Conservation (phyloP, 2,888 invertebrate genomes). For the Torymus texanus region DNA sequence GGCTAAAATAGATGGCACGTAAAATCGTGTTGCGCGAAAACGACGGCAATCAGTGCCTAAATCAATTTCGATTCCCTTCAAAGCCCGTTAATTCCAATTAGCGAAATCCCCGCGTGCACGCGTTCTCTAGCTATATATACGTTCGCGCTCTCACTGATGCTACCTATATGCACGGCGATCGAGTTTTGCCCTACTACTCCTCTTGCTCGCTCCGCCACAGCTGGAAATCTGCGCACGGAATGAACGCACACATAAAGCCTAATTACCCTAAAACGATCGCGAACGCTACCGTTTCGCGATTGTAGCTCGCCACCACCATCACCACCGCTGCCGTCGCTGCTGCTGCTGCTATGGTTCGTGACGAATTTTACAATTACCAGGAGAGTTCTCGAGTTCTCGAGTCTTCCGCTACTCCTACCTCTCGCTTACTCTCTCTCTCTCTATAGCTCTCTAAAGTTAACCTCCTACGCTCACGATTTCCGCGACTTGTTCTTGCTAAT, state of each 20-base stretch:
- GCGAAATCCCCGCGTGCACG: conserved; percentile 61
- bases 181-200: conserved; percentile 42
- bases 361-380: conserved; percentile 53
- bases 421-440: not conserved
- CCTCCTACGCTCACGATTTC: conserved; percentile 42
- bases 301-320: conserved; percentile 7
- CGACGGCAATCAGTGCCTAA: conserved; percentile 63
- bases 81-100: conserved; percentile 70
- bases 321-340: not conserved
- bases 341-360: conserved; percentile 34
- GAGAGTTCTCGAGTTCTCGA: conserved; percentile 19
- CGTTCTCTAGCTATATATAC: not conserved
- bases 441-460: not conserved
- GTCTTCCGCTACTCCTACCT: conserved; percentile 34
- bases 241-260: conserved; percentile 52
- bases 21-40: conserved; percentile 48
- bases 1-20: conserved; percentile 44
- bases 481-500: conserved; percentile 44
- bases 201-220: not conserved
- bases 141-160: too few relatives aligned
- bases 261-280: conserved; percentile 56
- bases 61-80: conserved; percentile 67
- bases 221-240: conserved; percentile 22
- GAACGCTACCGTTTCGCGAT: conserved; percentile 44
- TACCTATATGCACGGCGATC: conserved; percentile 35